A percentile compares a stretch with the other conserved stretches of the same genome.
Conservation (phyloP, 2,888 invertebrate genomes). For the Nephrocerus scutellatus region DNA sequence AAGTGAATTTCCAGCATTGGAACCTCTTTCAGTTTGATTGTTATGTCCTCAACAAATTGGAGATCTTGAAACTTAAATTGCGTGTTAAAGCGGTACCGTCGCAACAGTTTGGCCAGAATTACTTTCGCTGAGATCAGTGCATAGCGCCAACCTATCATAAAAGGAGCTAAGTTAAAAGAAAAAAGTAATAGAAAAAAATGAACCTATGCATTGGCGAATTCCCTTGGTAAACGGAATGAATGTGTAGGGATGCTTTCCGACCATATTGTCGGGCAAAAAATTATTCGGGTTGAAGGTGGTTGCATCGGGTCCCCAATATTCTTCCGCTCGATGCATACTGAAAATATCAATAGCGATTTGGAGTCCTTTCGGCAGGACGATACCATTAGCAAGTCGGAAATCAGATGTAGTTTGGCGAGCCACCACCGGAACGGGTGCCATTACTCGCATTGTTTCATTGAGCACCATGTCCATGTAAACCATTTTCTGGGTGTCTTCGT, state of each 20-base stretch:
- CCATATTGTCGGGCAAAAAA: constrained; percentile 38
- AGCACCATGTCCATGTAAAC: constrained; percentile 39
- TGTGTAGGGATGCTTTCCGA: constrained; percentile 39
- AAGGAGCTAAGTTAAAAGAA: neutral
- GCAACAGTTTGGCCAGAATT: constrained; percentile 34
- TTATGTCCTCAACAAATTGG: constrained; percentile 40
- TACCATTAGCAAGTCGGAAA: constrained; percentile 31
- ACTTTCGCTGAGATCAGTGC: constrained; percentile 38
- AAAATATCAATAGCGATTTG: constrained; percentile 41
- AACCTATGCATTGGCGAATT: constrained; percentile 41
- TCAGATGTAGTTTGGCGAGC: constrained; percentile 33
- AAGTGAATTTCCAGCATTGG: constrained; percentile 31
- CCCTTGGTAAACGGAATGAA: constrained; percentile 46
- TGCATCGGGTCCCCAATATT: constrained; percentile 42
- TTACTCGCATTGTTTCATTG: constrained; percentile 40
- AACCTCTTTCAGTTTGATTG: constrained; percentile 34
- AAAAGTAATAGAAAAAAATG: neutral
- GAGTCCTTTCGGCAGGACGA: constrained; percentile 36
- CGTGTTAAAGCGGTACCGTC: constrained; percentile 37
- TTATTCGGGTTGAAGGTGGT: constrained; percentile 42
- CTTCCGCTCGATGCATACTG: constrained; percentile 38
- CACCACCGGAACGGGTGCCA: constrained; percentile 40
- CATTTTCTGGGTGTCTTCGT: constrained; percentile 36
- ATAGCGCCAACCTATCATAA: constrained; percentile 42
- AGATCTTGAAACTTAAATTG: constrained; percentile 36